A percentile compares a stretch with the other conserved stretches of the same genome.
phyloP scores from a whole-genome alignment of 1,140 invertebrate species.

The Limonius californicus region DNA sequence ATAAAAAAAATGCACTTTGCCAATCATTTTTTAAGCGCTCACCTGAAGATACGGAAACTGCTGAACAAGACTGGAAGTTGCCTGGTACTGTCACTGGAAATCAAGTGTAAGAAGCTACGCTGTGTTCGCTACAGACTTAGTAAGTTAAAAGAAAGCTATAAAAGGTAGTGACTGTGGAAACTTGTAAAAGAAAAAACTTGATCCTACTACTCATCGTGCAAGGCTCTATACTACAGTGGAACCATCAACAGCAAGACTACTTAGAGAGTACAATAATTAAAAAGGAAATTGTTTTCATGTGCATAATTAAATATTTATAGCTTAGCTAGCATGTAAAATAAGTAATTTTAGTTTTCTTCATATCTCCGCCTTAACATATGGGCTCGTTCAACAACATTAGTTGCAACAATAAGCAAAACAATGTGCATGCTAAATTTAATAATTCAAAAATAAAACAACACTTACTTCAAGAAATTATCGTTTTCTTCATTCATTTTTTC shows the following conservation, averaged over 20 bases:
- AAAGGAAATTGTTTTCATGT: no score
- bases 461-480: slow-evolving; percentile 84
- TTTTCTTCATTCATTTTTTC: slow-evolving; percentile 93
- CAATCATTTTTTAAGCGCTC: slow-evolving; percentile 43
- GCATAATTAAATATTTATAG: no score
- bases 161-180: neutral
- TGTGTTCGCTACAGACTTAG: slow-evolving; percentile 7
- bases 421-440: neutral
- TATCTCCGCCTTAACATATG: no score
- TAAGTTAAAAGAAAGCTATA: slow-evolving; percentile 1
- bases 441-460: slow-evolving; percentile 26
- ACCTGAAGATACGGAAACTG: slow-evolving; percentile 68
- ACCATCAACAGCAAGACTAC: no score
- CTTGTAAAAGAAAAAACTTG: neutral
- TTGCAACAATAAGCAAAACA: neutral
- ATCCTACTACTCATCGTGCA: no score
- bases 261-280: no score
- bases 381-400: no score
- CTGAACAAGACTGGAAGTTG: slow-evolving; percentile 59
- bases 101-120: slow-evolving; percentile 49
- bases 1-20: neutral
- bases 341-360: no score
- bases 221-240: no score
- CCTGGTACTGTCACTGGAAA: slow-evolving; percentile 66
- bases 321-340: neutral